Percentiles rank a stretch among this genome's conserved stretches.
Conservation (phyloP, 2,113 vertebrate species). For the sheep (Ovis aries) region ARS-UI_Ramb_v3.0 NC_056055.1:59769501-59770000, state of each 20-base stretch:
- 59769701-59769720: constrained; percentile 64
- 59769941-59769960: constrained; percentile 47
- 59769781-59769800: constrained; percentile 51
- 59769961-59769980: constrained; percentile 40
- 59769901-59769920: constrained; percentile 33
- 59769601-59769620: constrained; percentile 50
- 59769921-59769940: constrained; percentile 44
- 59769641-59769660: constrained; percentile 27
- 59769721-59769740: constrained; percentile 68
- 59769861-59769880: constrained; percentile 60
- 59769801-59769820: constrained; percentile 54
- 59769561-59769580: constrained; percentile 24
- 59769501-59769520: not conserved
- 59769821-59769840: constrained; percentile 55
- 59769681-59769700: constrained; percentile 58
- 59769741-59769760: constrained; percentile 37
- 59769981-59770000: not conserved
- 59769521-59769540: constrained; percentile 1
- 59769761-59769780: constrained; percentile 70
- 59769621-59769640: constrained; percentile 54
- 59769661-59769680: constrained; percentile 52
- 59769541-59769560: not conserved
- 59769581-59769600: not conserved
- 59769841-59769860: constrained; percentile 52
- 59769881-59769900: constrained; percentile 46